phyloP scores from a whole-genome alignment of 2,797 vertebrate genomes.

The Trichosurus vulpecula region DNA sequence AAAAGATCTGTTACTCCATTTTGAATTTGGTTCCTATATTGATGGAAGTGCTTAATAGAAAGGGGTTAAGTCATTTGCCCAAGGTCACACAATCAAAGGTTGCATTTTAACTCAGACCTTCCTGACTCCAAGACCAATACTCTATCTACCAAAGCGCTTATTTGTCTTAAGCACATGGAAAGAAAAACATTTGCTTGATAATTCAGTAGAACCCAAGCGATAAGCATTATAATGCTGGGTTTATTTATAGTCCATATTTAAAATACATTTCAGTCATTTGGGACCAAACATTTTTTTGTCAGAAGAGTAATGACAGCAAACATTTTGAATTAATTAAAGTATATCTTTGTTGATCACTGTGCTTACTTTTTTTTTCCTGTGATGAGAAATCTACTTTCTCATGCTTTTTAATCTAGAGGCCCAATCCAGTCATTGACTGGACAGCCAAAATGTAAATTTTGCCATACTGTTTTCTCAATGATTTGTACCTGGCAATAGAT shows the following conservation, averaged over 20 bases:
- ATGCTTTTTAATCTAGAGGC: slow-evolving; percentile 53
- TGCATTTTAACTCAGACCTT: not conserved
- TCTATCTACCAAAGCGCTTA: not conserved
- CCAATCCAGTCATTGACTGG: slow-evolving; percentile 36
- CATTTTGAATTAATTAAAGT: slow-evolving; percentile 53
- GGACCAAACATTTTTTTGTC: slow-evolving; percentile 12
- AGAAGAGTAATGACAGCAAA: slow-evolving; percentile 13
- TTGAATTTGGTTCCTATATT: slow-evolving; percentile 39
- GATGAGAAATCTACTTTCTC: not conserved
- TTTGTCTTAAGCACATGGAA: not conserved
- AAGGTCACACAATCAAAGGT: not conserved
- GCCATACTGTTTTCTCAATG: slow-evolving; percentile 63
- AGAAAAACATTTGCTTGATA: slow-evolving; percentile 40
- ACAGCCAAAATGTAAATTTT: slow-evolving; percentile 35
- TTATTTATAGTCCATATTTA: slow-evolving; percentile 12
- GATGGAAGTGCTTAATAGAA: not conserved
- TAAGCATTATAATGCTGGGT: slow-evolving; percentile 38
- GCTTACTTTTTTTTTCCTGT: not conserved
- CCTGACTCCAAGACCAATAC: not conserved
- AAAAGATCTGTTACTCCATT: slow-evolving; percentile 59
- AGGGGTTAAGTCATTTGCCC: not conserved
- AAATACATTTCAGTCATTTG: slow-evolving; percentile 26
- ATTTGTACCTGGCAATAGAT: slow-evolving; percentile 54
- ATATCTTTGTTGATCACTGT: not conserved
- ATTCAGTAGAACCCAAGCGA: slow-evolving; percentile 4